Conservation (phyloP, 2,888 invertebrate genomes). For the Meloe dianella region DNA sequence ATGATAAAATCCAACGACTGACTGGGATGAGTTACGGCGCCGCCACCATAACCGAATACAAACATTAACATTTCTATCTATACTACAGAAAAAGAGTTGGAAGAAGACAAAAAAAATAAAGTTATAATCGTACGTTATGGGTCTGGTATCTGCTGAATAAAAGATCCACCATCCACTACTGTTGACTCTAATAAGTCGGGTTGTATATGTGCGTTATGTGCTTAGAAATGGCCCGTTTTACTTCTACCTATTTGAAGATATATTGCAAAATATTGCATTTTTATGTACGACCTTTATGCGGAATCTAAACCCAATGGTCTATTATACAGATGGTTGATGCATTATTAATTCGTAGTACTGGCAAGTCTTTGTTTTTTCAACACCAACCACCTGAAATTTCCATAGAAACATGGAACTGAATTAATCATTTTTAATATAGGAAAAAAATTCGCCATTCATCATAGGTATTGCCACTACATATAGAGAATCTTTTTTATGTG, state of each 20-base stretch:
- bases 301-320: slow-evolving; percentile 25
- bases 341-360: slow-evolving; percentile 42
- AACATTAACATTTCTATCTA: slow-evolving; percentile 7
- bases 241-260: slow-evolving; percentile 45
- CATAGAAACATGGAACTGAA: slow-evolving; percentile 10
- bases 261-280: slow-evolving; percentile 45
- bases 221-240: slow-evolving; percentile 55
- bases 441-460: neutral
- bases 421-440: neutral
- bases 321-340: slow-evolving; percentile 35
- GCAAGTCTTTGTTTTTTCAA: slow-evolving; percentile 34
- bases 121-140: slow-evolving; percentile 48
- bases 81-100: slow-evolving; percentile 17
- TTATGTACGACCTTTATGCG: slow-evolving; percentile 29
- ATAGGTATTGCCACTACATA: no score
- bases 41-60: neutral
- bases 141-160: slow-evolving; percentile 50
- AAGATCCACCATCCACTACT: slow-evolving; percentile 46
- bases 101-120: slow-evolving; percentile 42
- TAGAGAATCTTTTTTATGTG: neutral
- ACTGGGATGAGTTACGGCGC: slow-evolving; percentile 22
- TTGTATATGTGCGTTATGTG: slow-evolving; percentile 50
- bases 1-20: slow-evolving; percentile 31
- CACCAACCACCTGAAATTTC: slow-evolving; percentile 16
- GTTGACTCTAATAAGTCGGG: slow-evolving; percentile 52